Evolutionary conservation across 1,140 invertebrate species (phyloP).

Genomic region (Chionoecetes opilio): DNA sequence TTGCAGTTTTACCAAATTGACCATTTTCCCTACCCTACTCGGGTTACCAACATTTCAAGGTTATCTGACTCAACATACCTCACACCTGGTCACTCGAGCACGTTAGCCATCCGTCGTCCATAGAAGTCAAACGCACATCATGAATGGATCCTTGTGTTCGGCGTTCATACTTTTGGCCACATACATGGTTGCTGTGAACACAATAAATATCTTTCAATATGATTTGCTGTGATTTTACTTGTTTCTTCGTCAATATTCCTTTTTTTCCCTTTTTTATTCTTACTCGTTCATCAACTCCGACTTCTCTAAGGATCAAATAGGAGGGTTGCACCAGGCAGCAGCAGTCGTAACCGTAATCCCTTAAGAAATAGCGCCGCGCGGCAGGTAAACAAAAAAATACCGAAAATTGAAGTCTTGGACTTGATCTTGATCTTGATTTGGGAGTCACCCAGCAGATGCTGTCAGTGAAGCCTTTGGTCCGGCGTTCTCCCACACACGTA

Average conservation of each 20-base stretch:
- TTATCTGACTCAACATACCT: conserved; percentile 92
- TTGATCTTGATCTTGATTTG: too few species aligned
- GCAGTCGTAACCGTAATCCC: neutral
- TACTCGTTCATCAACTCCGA: neutral
- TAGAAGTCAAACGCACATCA: conserved; percentile 99
- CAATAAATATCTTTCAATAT: neutral
- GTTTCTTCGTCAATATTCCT: neutral
- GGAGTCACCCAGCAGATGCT: too few species aligned
- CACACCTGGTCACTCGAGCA: conserved; percentile 98
- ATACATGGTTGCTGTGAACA: conserved; percentile 86
- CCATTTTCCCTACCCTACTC: too few species aligned
- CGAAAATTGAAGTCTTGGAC: too few species aligned
- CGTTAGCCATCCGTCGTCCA: conserved; percentile 97
- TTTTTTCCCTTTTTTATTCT: neutral
- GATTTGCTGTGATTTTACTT: neutral
- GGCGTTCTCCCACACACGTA: too few species aligned
- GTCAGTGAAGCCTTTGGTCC: too few species aligned
- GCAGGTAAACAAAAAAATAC: too few species aligned
- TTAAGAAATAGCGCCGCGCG: neutral
- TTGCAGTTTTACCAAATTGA: too few species aligned
- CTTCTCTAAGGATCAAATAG: neutral
- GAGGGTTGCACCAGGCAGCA: neutral
- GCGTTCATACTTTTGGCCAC: conserved; percentile 94
- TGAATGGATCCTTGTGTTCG: conserved; percentile 98
- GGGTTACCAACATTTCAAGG: too few species aligned